Evolutionary conservation across 2,888 invertebrate species (phyloP), one percentile per base, ranked within the genome.

Genomic region (Griposia aprilina): DNA sequence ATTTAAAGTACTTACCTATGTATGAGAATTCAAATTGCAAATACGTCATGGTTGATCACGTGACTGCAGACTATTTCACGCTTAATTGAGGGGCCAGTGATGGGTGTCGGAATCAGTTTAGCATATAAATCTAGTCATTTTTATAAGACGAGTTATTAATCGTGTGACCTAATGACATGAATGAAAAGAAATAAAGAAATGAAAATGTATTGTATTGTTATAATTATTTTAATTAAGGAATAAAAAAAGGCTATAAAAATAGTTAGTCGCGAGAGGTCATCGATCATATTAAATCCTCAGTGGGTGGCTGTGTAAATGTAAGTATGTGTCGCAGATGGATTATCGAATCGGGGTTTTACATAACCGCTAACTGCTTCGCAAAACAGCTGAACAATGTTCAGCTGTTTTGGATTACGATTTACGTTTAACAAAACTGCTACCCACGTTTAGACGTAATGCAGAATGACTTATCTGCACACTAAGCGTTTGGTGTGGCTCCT

Each of bases 81-180:
- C 71, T 80, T 74, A 83, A 83, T 83, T 79, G 63, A 74, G 66
- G 74, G 71, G 79, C 65, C 72, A 81, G 66, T 70, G 63, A 73
- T 81, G 65, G 78, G 71, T 77, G 78, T 67, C 63, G 36, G 74
- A 57, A 69, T 75, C 65, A 60, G 76, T 72, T 74, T 63, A 36
- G 52, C 23, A 68, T 36, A 52, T 11, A 20, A 55, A 55, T 68
- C n/a, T 36, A 36, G 36, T 36, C 0, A 55, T 36, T 52, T 68
- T 36, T 30, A 8, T 30, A 15, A 11, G 30, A 36, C 15, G 10
- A n/a, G 15, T 23, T 10, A 52, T 23, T 36, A 68, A 36, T 52
- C 30, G 52, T 36, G 52, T 36, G 23, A 23, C 5, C 30, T 15
- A 52, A 23, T 66, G 26, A 30, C 7, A 23, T 67, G 7, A 5